Base-by-base conservation (phyloP, 2,888 invertebrate genomes). In the Pristionchus entomophagus region DNA sequence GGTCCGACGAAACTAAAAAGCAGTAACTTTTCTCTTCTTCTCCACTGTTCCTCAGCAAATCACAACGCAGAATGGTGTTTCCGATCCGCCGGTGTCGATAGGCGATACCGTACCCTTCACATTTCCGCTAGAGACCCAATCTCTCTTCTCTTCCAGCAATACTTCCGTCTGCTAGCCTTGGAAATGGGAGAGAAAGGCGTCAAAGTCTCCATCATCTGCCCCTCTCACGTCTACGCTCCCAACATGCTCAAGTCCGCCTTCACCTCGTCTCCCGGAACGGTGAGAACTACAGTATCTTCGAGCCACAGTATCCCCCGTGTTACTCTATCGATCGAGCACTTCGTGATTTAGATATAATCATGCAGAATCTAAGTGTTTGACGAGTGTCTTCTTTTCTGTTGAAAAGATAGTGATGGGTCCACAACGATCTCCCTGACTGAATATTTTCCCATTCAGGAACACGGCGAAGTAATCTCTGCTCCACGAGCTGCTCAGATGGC, bases 161-260 rank as follows among this genome's bases (percentile, higher is more conserved):
- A 96, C 92, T 96, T 96, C 93, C 95, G 95, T 89, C 92, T 95
- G n/a, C 94, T 96, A 80, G 93, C 95, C 84, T 92, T 93, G n/a
- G 96, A 96, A 93, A 95, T 95, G 91, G 89, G 95, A 45, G 94
- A 94, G n/a, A 94, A 95, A 59, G 81, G 78, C 3, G 32, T 86
- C n/a, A 83, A 65, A 35, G 77, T 86, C 29, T 96, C 96, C 0
- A 92, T 96, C 69, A 94, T 96, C 53, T 96, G 96, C 91, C 96
- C 97, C 0, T 97, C 97, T 8, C 96, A 96, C 4, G 95, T 96
- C 26, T 96, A 73, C 80, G 86, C 84, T 19, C 87, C 87, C 41
- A 86, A 86, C 51, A 86, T 86, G 56, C 77, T 65, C 65, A 59
- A 62, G 22, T 73, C 80, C 19, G 87, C 87, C 8, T 87, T 82